Conservation (phyloP, 1,140 invertebrate genomes). For the Gonatopus flavifemur region DNA sequence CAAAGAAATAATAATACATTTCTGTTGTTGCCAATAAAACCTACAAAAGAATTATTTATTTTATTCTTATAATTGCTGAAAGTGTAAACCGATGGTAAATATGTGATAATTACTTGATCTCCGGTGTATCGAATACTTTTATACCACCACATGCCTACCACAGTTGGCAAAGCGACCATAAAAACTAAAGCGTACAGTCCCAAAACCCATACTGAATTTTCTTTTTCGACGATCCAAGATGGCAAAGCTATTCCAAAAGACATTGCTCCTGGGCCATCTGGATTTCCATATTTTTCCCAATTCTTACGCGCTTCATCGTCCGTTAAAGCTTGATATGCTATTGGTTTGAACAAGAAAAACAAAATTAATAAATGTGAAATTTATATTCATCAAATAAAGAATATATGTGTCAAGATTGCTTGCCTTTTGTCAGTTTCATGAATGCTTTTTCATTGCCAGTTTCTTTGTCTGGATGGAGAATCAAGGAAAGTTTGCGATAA, state of each 20-base stretch:
- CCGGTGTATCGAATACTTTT: constrained; percentile 94
- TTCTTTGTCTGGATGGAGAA: constrained; percentile 97
- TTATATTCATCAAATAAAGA: neutral
- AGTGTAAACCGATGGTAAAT: neutral
- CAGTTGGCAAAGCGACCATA: constrained; percentile 94
- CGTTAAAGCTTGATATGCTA: constrained; percentile 79
- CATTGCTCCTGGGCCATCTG: constrained; percentile 98
- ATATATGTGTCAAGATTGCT: constrained; percentile 39
- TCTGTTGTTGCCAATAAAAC: constrained; percentile 94
- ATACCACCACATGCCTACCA: constrained; percentile 98
- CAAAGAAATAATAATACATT: constrained; percentile 94
- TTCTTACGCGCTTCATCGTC: constrained; percentile 96
- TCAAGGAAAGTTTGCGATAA: constrained; percentile 89
- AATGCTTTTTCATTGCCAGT: constrained; percentile 97
- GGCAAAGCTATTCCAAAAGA: constrained; percentile 99
- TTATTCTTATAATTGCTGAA: constrained; percentile 1
- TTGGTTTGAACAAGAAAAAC: constrained; percentile 28
- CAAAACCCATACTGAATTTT: constrained; percentile 97
- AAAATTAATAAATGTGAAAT: constrained; percentile 10
- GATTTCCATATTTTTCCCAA: constrained; percentile 99
- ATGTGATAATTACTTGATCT: constrained; percentile 70
- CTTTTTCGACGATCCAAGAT: constrained; percentile 99
- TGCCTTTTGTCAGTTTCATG: constrained; percentile 97
- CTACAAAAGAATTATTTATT: constrained; percentile 48
- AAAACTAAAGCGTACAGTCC: constrained; percentile 95